A percentile compares a stretch with the other conserved stretches of the same genome.
These are phyloP conservation scores for Rhombomys opimus DNA, from an alignment of 2,113 vertebrate species.

Conservation along the genomic window DNA sequence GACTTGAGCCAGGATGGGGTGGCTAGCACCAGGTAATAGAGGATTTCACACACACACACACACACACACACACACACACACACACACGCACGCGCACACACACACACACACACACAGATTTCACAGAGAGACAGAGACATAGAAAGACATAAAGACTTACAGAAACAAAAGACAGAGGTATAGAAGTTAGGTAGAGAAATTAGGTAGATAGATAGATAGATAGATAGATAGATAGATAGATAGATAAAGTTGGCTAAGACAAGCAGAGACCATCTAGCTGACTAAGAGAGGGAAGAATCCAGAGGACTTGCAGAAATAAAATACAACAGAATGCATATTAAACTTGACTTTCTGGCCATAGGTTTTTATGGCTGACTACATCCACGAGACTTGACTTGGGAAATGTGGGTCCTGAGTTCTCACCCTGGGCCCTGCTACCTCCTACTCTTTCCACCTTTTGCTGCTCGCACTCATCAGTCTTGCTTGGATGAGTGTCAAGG, in stretches of 20 bases:
- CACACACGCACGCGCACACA: background rate
- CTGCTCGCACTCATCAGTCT: background rate
- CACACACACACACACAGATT: background rate
- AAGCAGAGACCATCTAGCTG: constrained; percentile 1
- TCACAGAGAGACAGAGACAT: background rate
- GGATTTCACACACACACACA: constrained; percentile 34
- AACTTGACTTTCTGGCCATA: background rate
- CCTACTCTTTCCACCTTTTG: background rate
- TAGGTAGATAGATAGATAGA: background rate
- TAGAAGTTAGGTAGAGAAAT: background rate
- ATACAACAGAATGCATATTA: background rate
- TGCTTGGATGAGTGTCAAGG: background rate
- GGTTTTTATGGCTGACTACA: constrained; percentile 9
- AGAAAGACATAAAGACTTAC: background rate
- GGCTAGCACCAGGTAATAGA: constrained; percentile 64
- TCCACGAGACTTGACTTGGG: background rate
- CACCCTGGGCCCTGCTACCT: background rate
- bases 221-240: background rate
- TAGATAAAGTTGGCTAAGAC: background rate
- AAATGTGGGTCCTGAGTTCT: background rate
- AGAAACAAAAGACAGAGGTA: background rate
- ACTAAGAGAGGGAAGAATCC: background rate
- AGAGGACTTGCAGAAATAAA: background rate
- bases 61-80: background rate
- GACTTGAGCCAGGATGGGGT: constrained; percentile 53